These are phyloP conservation scores for Eurystomus gularis DNA, from an alignment of 2,113 vertebrate species.

Conservation along the genomic window DNA sequence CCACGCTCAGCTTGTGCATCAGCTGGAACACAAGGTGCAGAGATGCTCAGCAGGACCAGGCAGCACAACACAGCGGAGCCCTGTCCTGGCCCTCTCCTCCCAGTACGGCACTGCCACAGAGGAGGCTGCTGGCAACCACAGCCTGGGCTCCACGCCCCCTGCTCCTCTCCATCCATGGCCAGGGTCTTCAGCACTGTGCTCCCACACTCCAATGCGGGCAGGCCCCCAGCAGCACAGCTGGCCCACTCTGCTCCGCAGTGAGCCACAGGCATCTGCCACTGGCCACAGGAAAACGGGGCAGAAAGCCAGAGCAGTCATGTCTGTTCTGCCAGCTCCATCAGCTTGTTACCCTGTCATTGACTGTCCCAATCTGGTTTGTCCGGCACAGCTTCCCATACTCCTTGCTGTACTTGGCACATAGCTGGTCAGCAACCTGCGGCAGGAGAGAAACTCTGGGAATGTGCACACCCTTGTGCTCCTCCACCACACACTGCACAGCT, in stretches of 20 bases:
- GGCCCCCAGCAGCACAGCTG: neutral
- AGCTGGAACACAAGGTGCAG: constrained; percentile 75
- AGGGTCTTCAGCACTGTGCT: neutral
- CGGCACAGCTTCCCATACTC: constrained; percentile 97
- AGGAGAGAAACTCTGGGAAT: neutral
- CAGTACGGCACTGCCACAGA: neutral
- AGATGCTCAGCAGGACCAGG: neutral
- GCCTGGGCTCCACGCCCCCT: neutral
- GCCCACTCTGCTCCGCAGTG: neutral
- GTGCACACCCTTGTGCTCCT: neutral
- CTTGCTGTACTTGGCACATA: constrained; percentile 98
- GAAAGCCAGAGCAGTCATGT: neutral
- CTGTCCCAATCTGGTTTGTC: constrained; percentile 97
- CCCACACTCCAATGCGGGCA: neutral
- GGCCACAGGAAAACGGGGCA: neutral
- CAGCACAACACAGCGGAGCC: fast-evolving
- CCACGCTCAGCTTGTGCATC: constrained; percentile 95
- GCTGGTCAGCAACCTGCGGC: constrained; percentile 91
- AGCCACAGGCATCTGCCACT: neutral
- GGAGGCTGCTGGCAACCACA: neutral
- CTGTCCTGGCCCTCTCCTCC: neutral
- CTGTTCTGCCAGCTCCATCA: neutral
- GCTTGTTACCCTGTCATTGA: constrained; percentile 89
- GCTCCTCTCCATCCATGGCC: neutral
- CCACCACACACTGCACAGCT: neutral